phyloP scores from a whole-genome alignment of 1,140 invertebrate species.

The Latrodectus geometricus region DNA sequence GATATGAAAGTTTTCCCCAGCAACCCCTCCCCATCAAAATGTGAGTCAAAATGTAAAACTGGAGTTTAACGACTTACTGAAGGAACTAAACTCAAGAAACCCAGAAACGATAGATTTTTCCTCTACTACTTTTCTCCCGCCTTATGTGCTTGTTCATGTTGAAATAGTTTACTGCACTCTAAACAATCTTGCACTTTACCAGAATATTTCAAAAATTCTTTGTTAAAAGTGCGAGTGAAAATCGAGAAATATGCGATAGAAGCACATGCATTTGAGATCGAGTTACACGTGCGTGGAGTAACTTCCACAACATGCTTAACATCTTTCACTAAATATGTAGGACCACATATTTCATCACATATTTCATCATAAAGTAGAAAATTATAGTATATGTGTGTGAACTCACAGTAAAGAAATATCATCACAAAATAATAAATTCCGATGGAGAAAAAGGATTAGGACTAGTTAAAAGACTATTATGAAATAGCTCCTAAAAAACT shows the following conservation, averaged over 20 bases:
- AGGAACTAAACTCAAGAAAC: neutral
- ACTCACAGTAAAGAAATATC: too few relatives aligned
- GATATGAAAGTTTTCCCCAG: slow-evolving; percentile 12
- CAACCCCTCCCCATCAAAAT: slow-evolving; percentile 13
- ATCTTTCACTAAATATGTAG: neutral
- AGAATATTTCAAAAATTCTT: neutral
- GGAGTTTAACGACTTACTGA: slow-evolving; percentile 25
- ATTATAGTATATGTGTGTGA: too few relatives aligned
- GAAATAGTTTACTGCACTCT: neutral
- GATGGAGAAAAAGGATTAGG: too few relatives aligned
- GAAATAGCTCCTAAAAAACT: too few relatives aligned
- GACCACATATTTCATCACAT: neutral
- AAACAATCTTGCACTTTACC: neutral
- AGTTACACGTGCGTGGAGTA: neutral
- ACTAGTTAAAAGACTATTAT: too few relatives aligned
- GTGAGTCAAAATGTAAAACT: slow-evolving; percentile 29
- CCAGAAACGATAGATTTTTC: slow-evolving; percentile 17
- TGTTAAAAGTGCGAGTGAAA: neutral
- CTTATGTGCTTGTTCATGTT: slow-evolving; percentile 1
- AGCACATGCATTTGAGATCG: slow-evolving; percentile 11
- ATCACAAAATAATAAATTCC: too few relatives aligned
- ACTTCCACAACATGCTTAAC: neutral
- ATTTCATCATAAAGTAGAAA: too few relatives aligned
- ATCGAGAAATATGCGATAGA: neutral
- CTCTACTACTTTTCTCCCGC: neutral